Conservation (phyloP, 2,797 vertebrate genomes). For the Otolemur crassicaudatus region DNA sequence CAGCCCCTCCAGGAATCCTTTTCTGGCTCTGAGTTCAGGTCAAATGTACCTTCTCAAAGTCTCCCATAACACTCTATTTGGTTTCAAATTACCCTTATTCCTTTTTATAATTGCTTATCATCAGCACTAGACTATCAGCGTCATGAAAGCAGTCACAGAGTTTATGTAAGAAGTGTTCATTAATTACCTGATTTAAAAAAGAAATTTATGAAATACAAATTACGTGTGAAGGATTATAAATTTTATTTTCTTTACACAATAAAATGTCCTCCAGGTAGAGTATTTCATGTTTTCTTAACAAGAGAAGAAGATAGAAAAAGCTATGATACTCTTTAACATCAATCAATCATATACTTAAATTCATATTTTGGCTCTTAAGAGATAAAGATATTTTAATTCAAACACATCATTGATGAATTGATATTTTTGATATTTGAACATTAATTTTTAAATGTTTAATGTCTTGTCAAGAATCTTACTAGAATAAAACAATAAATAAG, state of each 20-base stretch:
- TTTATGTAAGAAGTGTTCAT: neutral
- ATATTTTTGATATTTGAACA: neutral
- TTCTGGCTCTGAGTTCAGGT: neutral
- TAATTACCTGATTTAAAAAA: conserved; percentile 53
- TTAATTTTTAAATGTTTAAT: neutral
- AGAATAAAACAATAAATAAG: neutral
- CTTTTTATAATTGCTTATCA: neutral
- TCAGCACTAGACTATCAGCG: neutral
- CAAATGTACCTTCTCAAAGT: neutral
- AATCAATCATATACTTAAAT: neutral
- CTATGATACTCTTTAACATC: neutral
- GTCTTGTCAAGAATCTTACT: neutral
- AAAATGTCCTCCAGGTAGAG: neutral
- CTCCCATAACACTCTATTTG: neutral
- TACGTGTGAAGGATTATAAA: neutral
- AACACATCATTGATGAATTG: neutral
- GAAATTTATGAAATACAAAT: conserved; percentile 11
- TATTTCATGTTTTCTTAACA: neutral
- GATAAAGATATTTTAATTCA: neutral
- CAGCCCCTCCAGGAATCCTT: neutral
- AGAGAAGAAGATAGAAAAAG: neutral
- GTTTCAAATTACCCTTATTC: neutral
- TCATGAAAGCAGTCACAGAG: neutral
- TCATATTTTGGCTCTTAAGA: neutral
- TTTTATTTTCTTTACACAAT: conserved; percentile 28